A percentile compares a stretch with the other conserved stretches of the same genome.
Evolutionary conservation across 1,140 invertebrate species (phyloP).

Genomic region (Zelostemma sp.): DNA sequence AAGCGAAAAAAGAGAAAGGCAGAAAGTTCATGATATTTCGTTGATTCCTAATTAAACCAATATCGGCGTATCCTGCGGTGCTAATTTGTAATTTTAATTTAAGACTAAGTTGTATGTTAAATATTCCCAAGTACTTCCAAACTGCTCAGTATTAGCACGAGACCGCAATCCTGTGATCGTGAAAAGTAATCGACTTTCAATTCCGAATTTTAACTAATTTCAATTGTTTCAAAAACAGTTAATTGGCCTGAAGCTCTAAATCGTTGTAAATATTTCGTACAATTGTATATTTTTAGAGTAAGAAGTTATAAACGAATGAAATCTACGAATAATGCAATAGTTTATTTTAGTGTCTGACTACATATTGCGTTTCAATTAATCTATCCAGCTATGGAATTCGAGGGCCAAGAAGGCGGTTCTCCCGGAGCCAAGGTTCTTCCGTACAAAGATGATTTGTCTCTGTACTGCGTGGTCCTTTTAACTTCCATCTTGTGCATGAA

Average conservation of each 20-base stretch:
- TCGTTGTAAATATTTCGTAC: neutral
- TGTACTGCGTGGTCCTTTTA: constrained; percentile 76
- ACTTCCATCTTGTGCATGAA: constrained; percentile 78
- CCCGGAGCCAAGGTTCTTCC: constrained; percentile 75
- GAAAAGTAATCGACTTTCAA: too few relatives aligned
- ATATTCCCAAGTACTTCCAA: constrained; percentile 6
- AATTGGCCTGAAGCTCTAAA: neutral
- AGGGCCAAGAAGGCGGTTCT: constrained; percentile 78
- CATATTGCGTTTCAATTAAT: constrained; percentile 11
- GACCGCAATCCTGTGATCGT: too few relatives aligned
- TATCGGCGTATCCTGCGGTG: neutral
- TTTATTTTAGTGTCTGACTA: neutral
- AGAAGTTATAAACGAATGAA: neutral
- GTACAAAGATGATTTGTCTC: constrained; percentile 84
- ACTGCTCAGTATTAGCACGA: too few relatives aligned
- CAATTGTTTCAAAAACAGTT: too few relatives aligned
- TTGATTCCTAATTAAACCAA: constrained; percentile 23
- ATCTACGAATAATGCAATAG: neutral
- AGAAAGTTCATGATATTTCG: constrained; percentile 63
- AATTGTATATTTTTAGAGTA: constrained; percentile 2
- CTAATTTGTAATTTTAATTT: neutral
- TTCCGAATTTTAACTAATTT: too few relatives aligned
- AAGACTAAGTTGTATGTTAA: constrained; percentile 11
- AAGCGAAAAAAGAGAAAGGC: constrained; percentile 49
- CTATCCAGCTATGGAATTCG: constrained; percentile 24